Evolutionary conservation across 2,113 vertebrate species (phyloP), one percentile per base, ranked within the genome.

Genomic region (Carlito syrichta): DNA sequence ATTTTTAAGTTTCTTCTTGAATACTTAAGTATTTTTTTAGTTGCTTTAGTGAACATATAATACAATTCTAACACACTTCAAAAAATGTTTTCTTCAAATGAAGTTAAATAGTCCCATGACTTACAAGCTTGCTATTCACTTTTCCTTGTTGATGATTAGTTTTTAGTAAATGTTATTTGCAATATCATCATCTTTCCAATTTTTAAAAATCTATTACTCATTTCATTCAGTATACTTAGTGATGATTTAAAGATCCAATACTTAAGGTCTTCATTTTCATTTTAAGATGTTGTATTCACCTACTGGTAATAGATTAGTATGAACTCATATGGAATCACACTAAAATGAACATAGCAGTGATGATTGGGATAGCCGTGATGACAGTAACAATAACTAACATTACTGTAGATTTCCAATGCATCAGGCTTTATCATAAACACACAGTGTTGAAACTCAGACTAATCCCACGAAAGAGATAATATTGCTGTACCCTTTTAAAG

Each of bases 11-110:
- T 58, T 93, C 3, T 60, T 45, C 81, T 62, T 79, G 50, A 84
- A 68, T 82, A 68, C 9, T 40, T 66, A 40, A 48, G 73, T 86
- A 81, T 45, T 54, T 95, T 73, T 12, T 89, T 86, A 76, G 13
- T 71, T 91, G 66, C 10, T 62, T 4, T 52, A 91, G 30, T 66
- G 62, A 91, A 86, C 13, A 73, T 50, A 73, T 93, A 90, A 79
- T 81, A 7, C 93, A 88, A 22, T 35, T 48, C 23, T 54, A 76
- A 69, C 40, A 86, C 12, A 25, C 23, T 76, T 76, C 27, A 22
- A 52, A 68, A 58, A 48, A 74, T 40, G 1, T 5, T 79, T 86
- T 86, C 43, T 17, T 45, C 73, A 92, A 52, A 43, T 83, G 66
- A 56, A 45, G 16, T 58, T 86, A 43, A 86, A 45, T 43, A 77